Percentiles rank a stretch among this genome's conserved stretches.
phyloP scores from a whole-genome alignment of 1,140 invertebrate genomes.

The Drosophila bifasciata region DNA sequence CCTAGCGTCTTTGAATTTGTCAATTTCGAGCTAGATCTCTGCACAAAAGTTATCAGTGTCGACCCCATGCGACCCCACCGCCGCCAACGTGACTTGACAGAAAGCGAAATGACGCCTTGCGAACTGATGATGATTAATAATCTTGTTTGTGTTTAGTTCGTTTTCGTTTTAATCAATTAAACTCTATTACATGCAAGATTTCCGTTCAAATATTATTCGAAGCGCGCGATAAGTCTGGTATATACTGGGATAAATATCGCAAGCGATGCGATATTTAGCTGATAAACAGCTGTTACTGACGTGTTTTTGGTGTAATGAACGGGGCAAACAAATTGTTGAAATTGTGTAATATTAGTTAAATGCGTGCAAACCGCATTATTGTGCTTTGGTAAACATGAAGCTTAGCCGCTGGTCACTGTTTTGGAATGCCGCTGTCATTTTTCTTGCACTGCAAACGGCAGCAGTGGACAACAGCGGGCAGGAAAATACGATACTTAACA shows the following conservation, averaged over 20 bases:
- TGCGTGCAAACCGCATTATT: constrained; percentile 5
- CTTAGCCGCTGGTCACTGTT: constrained; percentile 10
- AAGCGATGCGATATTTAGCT: constrained; percentile 8
- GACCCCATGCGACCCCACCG: constrained; percentile 11
- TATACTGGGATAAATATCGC: constrained; percentile 4
- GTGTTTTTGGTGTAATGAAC: background rate
- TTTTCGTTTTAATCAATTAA: constrained; percentile 32
- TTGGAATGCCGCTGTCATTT: constrained; percentile 16
- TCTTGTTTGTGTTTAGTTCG: constrained; percentile 19
- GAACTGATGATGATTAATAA: constrained; percentile 25
- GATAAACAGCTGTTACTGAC: constrained; percentile 29
- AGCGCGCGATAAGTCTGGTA: background rate
- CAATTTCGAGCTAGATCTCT: constrained; percentile 12
- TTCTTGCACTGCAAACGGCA: background rate
- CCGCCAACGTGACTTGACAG: constrained; percentile 40
- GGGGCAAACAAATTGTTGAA: constrained; percentile 31
- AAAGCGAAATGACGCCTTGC: constrained; percentile 4
- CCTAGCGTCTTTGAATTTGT: background rate
- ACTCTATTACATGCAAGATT: constrained; percentile 50
- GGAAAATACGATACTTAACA: constrained; percentile 2
- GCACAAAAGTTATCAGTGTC: constrained; percentile 43
- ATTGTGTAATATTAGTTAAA: constrained; percentile 20
- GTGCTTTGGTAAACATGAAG: constrained; percentile 11
- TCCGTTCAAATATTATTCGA: constrained; percentile 16
- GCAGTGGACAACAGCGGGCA: background rate